A percentile compares a stretch with the other conserved stretches of the same genome.
phyloP scores from a whole-genome alignment of 2,888 invertebrate genomes.

The Augochlorella aurata region DNA sequence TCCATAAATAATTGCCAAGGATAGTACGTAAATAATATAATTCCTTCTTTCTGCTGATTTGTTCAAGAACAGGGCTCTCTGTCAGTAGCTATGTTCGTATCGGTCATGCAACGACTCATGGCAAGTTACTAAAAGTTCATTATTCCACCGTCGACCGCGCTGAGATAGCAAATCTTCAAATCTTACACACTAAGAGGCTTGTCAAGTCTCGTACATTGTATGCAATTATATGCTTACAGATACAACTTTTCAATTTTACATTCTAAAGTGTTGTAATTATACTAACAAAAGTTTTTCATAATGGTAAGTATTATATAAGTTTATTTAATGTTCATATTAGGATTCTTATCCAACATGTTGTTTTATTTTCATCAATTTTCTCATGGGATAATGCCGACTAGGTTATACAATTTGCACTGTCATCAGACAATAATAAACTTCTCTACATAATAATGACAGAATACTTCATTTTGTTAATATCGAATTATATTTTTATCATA shows the following conservation, averaged over 20 bases:
- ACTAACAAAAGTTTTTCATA: slow-evolving; percentile 6
- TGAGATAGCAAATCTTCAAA: too few species aligned
- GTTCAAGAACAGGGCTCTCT: too few species aligned
- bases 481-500: not conserved
- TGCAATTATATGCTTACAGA: not conserved
- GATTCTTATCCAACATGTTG: not conserved
- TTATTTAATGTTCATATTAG: not conserved
- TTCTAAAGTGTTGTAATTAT: slow-evolving; percentile 11
- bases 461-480: not conserved
- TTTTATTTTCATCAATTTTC: not conserved
- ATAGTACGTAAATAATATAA: too few species aligned
- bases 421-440: slow-evolving; percentile 20
- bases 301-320: slow-evolving; percentile 34
- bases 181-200: too few species aligned
- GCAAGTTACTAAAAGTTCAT: too few species aligned
- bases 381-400: not conserved
- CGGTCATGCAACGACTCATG: too few species aligned
- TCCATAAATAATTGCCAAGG: too few species aligned
- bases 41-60: too few species aligned
- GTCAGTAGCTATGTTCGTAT: too few species aligned
- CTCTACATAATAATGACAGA: slow-evolving; percentile 12
- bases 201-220: too few species aligned
- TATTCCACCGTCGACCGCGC: too few species aligned
- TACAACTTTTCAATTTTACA: slow-evolving; percentile 16
- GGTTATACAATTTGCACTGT: slow-evolving; percentile 51